These are phyloP conservation scores for Caligus rogercresseyi DNA, from an alignment of 1,140 invertebrate genomes.

Conservation along the genomic window DNA sequence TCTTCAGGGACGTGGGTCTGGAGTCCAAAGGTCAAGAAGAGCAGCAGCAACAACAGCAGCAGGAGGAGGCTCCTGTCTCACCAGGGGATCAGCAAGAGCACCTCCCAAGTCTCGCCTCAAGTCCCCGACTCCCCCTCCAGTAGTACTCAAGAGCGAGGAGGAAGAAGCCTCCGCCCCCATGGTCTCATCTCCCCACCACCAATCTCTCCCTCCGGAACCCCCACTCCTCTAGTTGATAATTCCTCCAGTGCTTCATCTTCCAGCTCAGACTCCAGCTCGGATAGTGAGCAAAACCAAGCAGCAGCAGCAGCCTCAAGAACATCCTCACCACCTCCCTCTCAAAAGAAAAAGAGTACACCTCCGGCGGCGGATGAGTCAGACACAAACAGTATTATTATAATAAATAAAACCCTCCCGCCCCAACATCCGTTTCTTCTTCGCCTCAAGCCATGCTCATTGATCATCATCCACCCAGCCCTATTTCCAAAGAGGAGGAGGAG, in stretches of 20 bases:
- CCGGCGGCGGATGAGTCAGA: not conserved
- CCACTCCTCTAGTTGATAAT: not conserved
- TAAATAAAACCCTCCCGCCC: constrained; percentile 21
- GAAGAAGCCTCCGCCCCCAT: not conserved
- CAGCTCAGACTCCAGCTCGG: not conserved
- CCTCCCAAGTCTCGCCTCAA: constrained; percentile 58
- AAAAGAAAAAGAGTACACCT: constrained; percentile 21
- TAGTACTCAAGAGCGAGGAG: not conserved
- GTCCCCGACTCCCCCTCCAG: constrained; percentile 36
- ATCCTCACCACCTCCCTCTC: not conserved
- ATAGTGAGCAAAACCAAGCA: not conserved
- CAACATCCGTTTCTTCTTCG: constrained; percentile 20
- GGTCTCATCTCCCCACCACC: not conserved
- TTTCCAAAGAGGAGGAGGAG: no score
- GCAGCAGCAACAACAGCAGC: constrained; percentile 23
- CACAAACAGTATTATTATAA: constrained; percentile 10
- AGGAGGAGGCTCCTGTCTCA: constrained; percentile 32
- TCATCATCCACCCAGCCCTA: no score
- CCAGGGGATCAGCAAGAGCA: constrained; percentile 71
- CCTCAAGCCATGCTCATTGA: constrained; percentile 8
- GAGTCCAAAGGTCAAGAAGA: constrained; percentile 23
- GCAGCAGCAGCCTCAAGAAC: constrained; percentile 17
- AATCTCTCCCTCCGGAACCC: not conserved
- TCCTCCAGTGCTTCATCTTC: not conserved
- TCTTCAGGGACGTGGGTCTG: constrained; percentile 20